Base-by-base conservation (phyloP, 2,888 invertebrate species). In the Nomada lathburiana region DNA sequence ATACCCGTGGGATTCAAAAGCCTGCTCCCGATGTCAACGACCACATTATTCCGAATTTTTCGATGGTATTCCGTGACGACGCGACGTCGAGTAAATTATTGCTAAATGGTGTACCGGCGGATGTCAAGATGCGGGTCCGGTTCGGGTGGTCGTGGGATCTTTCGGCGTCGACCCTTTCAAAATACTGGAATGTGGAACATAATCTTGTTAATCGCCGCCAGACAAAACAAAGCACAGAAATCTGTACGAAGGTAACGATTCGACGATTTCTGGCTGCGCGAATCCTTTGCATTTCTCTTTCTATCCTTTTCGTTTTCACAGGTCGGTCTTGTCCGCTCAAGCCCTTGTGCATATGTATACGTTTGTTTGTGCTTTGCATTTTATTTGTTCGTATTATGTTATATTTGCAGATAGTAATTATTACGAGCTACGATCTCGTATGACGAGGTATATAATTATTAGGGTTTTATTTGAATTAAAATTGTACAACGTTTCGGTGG, bases 61-160 rank as follows among this genome's bases (percentile, higher is more conserved):
- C 74, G 76, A 83, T 76, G 83, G 83, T 88, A 88, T 89, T 87
- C 68, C 71, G 76, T 84, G 80, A 69, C 82, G 76, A 69, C 70
- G 84, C 53, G 57, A 23, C 23, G 57, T 52, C 72, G 84, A 87
- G 87, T 90, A 89, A 91, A 91, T 91, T 89, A 90, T 87, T 87
- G 89, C 89, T 91, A 91, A 91, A 91, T 83, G 85, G 78, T 69
- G 76, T 80, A 78, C 77, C 75, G 84, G 86, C 90, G 91, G 91
- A 91, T 91, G 91, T 88, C 86, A 88, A 86, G 89, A 92, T 92
- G 91, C 92, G 92, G 92, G 92, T 57, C 55, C 80, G 67, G 72
- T 82, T 84, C 79, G 82, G 71, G 73, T 76, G 81, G 70, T 89
- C 91, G 91, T 91, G 91, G 90, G 91, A 91, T 88, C 84, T 76